Conservation (phyloP, 2,888 invertebrate species). For the Athripsodes cinereus region DNA sequence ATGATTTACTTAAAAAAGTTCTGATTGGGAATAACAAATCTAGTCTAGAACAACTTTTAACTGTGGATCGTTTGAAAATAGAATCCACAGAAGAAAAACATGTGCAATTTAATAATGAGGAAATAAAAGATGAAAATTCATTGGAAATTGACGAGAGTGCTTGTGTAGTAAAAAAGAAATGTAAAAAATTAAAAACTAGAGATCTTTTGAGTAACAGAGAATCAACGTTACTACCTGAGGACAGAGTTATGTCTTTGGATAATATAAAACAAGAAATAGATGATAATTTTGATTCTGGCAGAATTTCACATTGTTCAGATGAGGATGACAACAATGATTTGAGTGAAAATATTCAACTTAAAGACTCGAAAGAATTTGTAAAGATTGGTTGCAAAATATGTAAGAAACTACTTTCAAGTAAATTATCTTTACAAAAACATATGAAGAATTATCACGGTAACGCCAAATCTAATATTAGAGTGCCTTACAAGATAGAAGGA, state of each 20-base stretch:
- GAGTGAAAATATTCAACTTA: neutral
- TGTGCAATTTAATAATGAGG: neutral
- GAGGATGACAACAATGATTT: neutral
- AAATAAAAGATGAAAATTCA: neutral
- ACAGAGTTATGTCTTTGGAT: neutral
- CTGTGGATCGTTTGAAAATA: neutral
- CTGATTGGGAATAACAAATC: neutral
- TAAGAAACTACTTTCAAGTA: neutral
- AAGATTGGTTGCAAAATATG: neutral
- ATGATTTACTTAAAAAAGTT: slow-evolving; percentile 5
- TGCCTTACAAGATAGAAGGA: slow-evolving; percentile 30
- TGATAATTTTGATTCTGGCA: neutral
- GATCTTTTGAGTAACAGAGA: neutral
- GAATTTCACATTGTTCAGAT: neutral
- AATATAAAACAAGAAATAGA: neutral
- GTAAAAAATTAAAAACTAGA: neutral
- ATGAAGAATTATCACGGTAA: neutral
- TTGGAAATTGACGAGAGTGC: neutral
- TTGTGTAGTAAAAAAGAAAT: neutral
- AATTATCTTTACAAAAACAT: neutral
- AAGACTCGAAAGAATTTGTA: neutral
- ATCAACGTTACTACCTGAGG: neutral
- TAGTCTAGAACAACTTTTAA: neutral
- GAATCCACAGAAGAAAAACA: neutral
- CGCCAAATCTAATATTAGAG: neutral